phyloP scores from a whole-genome alignment of 2,113 vertebrate genomes.

The Capreolus pygargus region DNA sequence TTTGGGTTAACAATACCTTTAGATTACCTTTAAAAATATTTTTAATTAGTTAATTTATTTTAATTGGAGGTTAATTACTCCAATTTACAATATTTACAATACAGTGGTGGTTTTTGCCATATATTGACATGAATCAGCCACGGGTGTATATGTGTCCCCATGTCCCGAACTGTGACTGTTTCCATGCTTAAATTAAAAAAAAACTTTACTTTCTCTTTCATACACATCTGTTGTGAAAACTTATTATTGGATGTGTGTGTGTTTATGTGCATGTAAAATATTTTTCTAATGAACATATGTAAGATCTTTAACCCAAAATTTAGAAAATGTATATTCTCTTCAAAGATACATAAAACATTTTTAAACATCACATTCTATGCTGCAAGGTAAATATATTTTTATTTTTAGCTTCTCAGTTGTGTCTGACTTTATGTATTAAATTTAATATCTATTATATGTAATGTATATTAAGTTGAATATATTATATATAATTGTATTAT shows the following conservation, averaged over 20 bases:
- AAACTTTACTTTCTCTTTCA: background rate
- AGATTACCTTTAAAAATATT: background rate
- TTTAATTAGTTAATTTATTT: background rate
- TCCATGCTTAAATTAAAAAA: background rate
- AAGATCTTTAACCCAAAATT: background rate
- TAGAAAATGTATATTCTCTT: background rate
- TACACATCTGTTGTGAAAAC: background rate
- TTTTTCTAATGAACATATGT: background rate
- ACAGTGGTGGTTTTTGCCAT: background rate
- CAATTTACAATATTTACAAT: background rate
- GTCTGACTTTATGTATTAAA: background rate
- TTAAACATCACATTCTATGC: background rate
- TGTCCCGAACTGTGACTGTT: background rate
- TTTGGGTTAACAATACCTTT: background rate
- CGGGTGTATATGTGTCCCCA: rapidly evolving
- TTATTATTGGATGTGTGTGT: background rate
- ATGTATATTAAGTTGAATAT: background rate
- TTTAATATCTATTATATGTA: background rate
- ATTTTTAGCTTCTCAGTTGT: background rate
- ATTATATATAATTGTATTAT: background rate
- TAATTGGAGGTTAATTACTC: background rate
- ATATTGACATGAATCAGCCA: background rate
- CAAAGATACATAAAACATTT: background rate
- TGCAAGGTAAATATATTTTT: background rate
- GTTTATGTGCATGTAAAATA: background rate